Base-by-base conservation (phyloP, 2,797 vertebrate genomes). In the Steatocranus sp. region DNA sequence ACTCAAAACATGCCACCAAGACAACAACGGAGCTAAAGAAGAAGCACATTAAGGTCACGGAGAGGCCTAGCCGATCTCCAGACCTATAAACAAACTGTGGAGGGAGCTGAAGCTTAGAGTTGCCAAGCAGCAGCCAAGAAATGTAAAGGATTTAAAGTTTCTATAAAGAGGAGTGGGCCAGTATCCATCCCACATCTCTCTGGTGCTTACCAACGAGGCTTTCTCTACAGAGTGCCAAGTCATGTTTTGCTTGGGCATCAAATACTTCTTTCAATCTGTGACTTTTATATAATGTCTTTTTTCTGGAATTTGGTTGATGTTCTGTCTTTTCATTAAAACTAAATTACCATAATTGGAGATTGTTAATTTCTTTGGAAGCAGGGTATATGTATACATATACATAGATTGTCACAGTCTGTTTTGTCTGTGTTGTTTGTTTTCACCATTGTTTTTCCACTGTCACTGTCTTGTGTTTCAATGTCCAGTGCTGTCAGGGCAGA, bases 381-480 rank as follows among this genome's bases (percentile, higher is more conserved):
- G 54, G 17, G 17, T 58, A 20, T 36, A 36, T 4, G 14, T 5
- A 58, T 11, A 32, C 25, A 56, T 17, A 36, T 63, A 63, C 11
- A 36, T 48, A 63, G 25, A 49, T 15, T 83, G 27, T 84, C 76
- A 43, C 80, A 56, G 58, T 81, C 56, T 61, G 6, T 83, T 74
- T 83, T 81, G 83, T 82, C 43, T 88, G 73, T 89, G 81, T 79
- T 56, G 34, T 84, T 76, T 85, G 89, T 89, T 79, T 50, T 79
- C 77, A 68, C 73, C 85, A 70, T 61, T 82, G 78, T 87, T 85
- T 76, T 68, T 76, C 79, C 88, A 86, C 85, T 70, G 79, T 93
- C 88, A 30, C 77, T 20, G 91, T 95, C 87, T 86, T 75, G 79
- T 94, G 88, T 94, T 84, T 87, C 20, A 82, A 14, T 84, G 78